Base-by-base conservation (phyloP, 2,888 invertebrate genomes). In the Phengaris alcon region DNA sequence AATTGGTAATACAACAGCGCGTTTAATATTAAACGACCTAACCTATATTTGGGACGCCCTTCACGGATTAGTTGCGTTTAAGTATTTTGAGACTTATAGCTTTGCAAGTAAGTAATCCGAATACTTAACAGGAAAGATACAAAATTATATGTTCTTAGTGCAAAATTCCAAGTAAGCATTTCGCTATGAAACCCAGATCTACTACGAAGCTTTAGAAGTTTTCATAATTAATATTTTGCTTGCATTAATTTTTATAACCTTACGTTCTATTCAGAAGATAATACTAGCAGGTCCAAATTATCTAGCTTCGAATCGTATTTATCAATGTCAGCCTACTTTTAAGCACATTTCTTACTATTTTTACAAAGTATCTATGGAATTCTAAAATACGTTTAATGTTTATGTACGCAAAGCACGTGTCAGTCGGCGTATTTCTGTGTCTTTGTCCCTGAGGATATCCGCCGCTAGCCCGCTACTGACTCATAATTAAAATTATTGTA, bases 331-430 rank as follows among this genome's bases (percentile, higher is more conserved):
- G 35, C 4, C 3, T 35, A 4, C 35, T 35, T 35, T 35, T 35
- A 35, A 35, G 35, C 35, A 35, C 35, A 1, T 35, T 35, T 35
- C 48, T 7, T 7, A 48, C 8, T 48, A 48, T 48, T 6, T 2
- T 35, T 64, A 64, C 35, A 64, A 64, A 13, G 13, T 64, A 13
- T 35, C 35, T 35, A 35, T 1, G 35, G 35, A 44, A 35, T 15
- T 13, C 35, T 64, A 64, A 64, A 44, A 64, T 64, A 64, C 6
- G 64, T 64, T 35, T 64, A 64, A 64, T 4, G 64, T 64, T 35
- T 64, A 64, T 81, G 84, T 84, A 90, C 80, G 82, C 90, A 55
- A 85, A 84, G 88, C 91, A 91, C 91, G 90, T 89, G 88, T 64
- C 84, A 55, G 77, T 77, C 79, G 81, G 79, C 81, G 82, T 89